Evolutionary conservation across 2,888 invertebrate species (phyloP).

Genomic region (Drosophila aldrichi): DNA sequence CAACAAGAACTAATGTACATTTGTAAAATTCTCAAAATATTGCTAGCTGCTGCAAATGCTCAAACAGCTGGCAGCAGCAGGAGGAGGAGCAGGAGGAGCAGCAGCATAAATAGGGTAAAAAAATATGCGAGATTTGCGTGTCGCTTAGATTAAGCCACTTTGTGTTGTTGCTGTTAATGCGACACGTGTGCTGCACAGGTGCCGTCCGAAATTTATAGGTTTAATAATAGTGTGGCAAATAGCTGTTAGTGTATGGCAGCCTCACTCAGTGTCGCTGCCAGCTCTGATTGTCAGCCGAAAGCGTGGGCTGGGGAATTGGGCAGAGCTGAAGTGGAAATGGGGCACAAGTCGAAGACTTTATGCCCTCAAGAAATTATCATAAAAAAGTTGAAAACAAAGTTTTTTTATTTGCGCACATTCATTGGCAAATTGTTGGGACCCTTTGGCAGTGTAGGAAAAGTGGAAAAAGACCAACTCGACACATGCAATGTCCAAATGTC

Average conservation of each 20-base stretch:
- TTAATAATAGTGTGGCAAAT: constrained; percentile 64
- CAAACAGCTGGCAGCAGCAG: constrained; percentile 57
- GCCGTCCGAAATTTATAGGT: constrained; percentile 60
- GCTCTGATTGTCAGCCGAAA: constrained; percentile 29
- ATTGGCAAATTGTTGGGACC: background rate
- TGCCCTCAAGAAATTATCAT: constrained; percentile 10
- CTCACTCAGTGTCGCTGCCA: constrained; percentile 43
- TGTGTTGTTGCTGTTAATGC: constrained; percentile 34
- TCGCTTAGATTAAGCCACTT: constrained; percentile 19
- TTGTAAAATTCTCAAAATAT: constrained; percentile 54
- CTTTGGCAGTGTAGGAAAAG: constrained; percentile 1
- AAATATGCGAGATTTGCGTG: constrained; percentile 53
- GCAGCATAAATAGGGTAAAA: constrained; percentile 35
- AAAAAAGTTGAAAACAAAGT: constrained; percentile 4
- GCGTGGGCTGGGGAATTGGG: background rate
- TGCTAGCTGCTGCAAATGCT: constrained; percentile 49
- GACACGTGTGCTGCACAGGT: constrained; percentile 62
- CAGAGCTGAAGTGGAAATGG: background rate
- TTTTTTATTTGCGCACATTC: constrained; percentile 3
- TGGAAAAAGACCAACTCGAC: constrained; percentile 32
- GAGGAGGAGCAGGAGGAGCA: background rate
- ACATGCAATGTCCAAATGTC: constrained; percentile 51
- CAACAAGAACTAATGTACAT: constrained; percentile 58
- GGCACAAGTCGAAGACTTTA: constrained; percentile 1
- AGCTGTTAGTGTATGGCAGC: constrained; percentile 30